Conservation (phyloP, 2,888 invertebrate species). For the Molorchus minor region DNA sequence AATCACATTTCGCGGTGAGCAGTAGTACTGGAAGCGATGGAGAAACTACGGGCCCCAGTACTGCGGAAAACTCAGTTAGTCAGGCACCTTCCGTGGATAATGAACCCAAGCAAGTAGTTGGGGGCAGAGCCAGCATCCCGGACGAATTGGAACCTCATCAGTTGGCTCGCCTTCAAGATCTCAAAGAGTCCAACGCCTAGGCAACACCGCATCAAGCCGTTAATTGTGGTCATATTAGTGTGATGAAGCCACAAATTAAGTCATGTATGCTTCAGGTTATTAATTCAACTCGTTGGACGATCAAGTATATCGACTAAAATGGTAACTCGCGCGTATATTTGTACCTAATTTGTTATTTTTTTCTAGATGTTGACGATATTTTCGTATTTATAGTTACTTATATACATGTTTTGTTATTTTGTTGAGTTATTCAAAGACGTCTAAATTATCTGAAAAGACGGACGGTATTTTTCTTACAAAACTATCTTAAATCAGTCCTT, state of each 20-base stretch:
- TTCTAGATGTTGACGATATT: slow-evolving; percentile 42
- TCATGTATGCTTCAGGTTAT: slow-evolving; percentile 50
- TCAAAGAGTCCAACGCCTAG: slow-evolving; percentile 94
- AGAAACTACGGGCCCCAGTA: slow-evolving; percentile 72
- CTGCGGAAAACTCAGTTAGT: slow-evolving; percentile 70
- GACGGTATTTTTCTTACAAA: too few relatives aligned
- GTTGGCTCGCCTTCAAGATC: slow-evolving; percentile 84
- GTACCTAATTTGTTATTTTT: slow-evolving; percentile 53
- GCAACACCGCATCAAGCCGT: slow-evolving; percentile 49
- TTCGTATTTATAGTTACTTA: slow-evolving; percentile 34
- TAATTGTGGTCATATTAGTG: slow-evolving; percentile 34
- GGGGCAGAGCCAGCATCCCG: slow-evolving; percentile 84
- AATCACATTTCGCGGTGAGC: slow-evolving; percentile 67
- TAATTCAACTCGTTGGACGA: slow-evolving; percentile 39
- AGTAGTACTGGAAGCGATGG: slow-evolving; percentile 73
- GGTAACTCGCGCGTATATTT: slow-evolving; percentile 50
- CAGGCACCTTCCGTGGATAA: slow-evolving; percentile 56
- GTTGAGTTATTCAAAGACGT: slow-evolving; percentile 20
- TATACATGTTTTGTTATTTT: not conserved
- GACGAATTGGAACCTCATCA: slow-evolving; percentile 91
- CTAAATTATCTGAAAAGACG: slow-evolving; percentile 37
- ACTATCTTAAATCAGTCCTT: too few relatives aligned
- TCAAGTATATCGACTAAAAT: slow-evolving; percentile 28
- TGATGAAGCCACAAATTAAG: slow-evolving; percentile 44
- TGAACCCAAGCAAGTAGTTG: slow-evolving; percentile 74